Conservation (phyloP, 2,113 vertebrate genomes). For the Grus americana region DNA sequence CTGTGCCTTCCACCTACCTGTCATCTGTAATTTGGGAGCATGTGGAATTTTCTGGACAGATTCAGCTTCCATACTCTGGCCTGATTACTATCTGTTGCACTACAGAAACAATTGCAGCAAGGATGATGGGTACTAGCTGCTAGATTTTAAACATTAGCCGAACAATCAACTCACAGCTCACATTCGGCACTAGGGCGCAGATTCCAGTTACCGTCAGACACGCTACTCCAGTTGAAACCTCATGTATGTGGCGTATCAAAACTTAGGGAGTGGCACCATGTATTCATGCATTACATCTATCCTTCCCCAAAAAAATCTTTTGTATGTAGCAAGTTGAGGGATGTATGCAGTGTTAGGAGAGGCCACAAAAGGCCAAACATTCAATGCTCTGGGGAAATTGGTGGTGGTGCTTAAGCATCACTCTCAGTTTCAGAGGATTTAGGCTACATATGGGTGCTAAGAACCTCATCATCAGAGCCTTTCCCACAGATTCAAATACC, state of each 20-base stretch:
- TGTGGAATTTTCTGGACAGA: neutral
- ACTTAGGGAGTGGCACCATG: rapidly evolving
- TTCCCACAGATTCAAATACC: neutral
- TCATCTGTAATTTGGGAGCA: neutral
- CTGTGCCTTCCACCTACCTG: neutral
- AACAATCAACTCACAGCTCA: neutral
- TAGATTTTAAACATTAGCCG: neutral
- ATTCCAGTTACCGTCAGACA: neutral
- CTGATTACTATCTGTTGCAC: neutral
- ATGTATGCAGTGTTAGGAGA: neutral
- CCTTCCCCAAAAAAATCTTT: neutral
- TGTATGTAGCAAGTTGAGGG: neutral
- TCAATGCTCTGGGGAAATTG: neutral
- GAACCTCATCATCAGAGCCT: neutral
- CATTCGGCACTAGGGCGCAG: neutral
- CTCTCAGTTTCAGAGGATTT: neutral
- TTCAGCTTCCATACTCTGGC: neutral
- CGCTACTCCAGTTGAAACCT: neutral
- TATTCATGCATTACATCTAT: neutral
- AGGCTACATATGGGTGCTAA: neutral
- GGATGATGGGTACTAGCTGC: neutral
- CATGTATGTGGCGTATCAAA: neutral
- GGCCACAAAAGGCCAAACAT: neutral
- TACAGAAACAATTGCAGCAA: neutral
- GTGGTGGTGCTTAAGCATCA: neutral